Conservation (phyloP, 2,113 vertebrate genomes). For the Misgurnus mizolepis region DNA sequence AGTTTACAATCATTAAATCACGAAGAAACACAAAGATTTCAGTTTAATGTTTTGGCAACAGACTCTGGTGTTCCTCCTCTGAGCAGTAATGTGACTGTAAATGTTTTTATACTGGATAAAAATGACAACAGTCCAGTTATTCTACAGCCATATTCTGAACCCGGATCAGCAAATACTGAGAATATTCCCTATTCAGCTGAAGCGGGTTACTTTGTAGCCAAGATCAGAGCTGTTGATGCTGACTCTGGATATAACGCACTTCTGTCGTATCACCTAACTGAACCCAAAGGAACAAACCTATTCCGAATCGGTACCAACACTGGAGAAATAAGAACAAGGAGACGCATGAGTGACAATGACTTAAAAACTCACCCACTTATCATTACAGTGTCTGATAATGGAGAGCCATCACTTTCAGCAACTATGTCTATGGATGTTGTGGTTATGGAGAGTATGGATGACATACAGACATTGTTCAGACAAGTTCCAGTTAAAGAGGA, state of each 20-base stretch:
- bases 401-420: constrained; percentile 74
- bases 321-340: constrained; percentile 63
- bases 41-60: constrained; percentile 47
- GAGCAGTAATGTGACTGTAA: constrained; percentile 29
- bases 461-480: constrained; percentile 69
- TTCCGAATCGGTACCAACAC: constrained; percentile 58
- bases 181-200: constrained; percentile 73
- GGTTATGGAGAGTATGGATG: constrained; percentile 61
- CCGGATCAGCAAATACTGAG: constrained; percentile 65
- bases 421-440: constrained; percentile 70
- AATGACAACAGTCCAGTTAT: constrained; percentile 47
- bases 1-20: constrained; percentile 61
- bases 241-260: constrained; percentile 60
- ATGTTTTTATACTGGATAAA: constrained; percentile 47
- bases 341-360: constrained; percentile 73
- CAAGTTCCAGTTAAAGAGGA: constrained; percentile 61
- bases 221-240: constrained; percentile 55
- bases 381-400: constrained; percentile 73
- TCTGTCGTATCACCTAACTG: constrained; percentile 54
- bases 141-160: too few species aligned
- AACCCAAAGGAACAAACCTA: constrained; percentile 54
- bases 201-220: constrained; percentile 68
- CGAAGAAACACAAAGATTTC: constrained; percentile 48
- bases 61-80: constrained; percentile 50
- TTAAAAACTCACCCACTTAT: constrained; percentile 74